Percentiles rank a stretch among this genome's conserved stretches.
These are phyloP conservation scores for Coleophora flavipennella DNA, from an alignment of 2,888 invertebrate genomes.

Conservation along the genomic window DNA sequence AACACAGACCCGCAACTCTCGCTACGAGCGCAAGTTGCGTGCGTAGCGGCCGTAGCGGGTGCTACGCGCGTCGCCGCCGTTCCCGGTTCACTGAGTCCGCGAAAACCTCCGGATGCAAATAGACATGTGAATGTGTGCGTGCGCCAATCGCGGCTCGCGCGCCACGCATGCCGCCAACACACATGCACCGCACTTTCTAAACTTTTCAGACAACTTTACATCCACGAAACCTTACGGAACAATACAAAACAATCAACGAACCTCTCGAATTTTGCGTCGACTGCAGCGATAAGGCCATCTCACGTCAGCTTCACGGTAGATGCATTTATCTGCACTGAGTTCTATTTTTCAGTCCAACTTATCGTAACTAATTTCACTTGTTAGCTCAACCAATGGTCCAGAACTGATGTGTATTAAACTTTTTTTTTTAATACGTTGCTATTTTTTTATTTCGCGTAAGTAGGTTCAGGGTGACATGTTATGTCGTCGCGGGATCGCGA, in stretches of 20 bases:
- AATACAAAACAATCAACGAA: constrained; percentile 38
- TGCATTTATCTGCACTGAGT: constrained; percentile 52
- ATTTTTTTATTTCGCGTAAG: not conserved
- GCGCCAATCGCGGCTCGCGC: constrained; percentile 55
- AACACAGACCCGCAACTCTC: constrained; percentile 15
- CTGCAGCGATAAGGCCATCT: constrained; percentile 74
- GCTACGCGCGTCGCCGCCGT: constrained; percentile 50
- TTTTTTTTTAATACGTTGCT: not conserved
- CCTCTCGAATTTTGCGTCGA: constrained; percentile 72
- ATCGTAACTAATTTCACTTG: not conserved
- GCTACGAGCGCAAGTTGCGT: constrained; percentile 31
- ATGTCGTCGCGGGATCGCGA: constrained; percentile 49
- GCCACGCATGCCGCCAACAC: constrained; percentile 60
- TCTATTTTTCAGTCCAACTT: not conserved
- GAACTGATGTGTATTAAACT: too few species aligned
- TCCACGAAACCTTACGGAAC: constrained; percentile 2
- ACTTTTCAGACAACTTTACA: not conserved
- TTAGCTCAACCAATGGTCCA: too few species aligned
- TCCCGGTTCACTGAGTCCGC: constrained; percentile 70
- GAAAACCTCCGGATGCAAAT: constrained; percentile 64
- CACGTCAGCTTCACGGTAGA: constrained; percentile 65
- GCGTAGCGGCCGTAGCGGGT: constrained; percentile 35
- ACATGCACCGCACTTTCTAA: constrained; percentile 31
- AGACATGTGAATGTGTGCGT: constrained; percentile 42
- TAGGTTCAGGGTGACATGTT: constrained; percentile 40